Evolutionary conservation across 1,140 invertebrate species (phyloP).

Genomic region (Archivesica marissinica): DNA sequence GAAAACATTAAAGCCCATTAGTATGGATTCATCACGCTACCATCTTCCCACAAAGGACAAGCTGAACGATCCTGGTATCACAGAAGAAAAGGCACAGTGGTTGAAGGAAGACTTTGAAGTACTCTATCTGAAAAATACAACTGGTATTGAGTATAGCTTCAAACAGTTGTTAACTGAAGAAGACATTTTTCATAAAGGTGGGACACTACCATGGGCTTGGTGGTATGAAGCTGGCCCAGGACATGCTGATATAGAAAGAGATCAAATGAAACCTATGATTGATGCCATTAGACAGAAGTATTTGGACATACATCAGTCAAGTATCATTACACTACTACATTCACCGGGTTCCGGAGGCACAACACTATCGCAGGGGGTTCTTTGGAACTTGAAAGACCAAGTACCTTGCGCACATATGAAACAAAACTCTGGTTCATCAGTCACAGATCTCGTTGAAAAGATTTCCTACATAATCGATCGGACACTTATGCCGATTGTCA

Average conservation of each 20-base stretch:
- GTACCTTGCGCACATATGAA: slow-evolving; percentile 58
- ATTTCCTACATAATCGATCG: slow-evolving; percentile 52
- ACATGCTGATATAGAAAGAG: slow-evolving; percentile 66
- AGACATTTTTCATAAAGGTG: slow-evolving; percentile 69
- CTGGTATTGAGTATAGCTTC: slow-evolving; percentile 24
- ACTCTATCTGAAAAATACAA: slow-evolving; percentile 61
- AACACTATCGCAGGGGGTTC: slow-evolving; percentile 61
- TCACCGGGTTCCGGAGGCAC: slow-evolving; percentile 64
- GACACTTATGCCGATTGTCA: slow-evolving; percentile 56
- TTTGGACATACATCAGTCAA: slow-evolving; percentile 31
- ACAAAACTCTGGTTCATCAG: slow-evolving; percentile 4
- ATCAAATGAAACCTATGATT: slow-evolving; percentile 34
- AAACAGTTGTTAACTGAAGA: slow-evolving; percentile 61
- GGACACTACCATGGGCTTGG: slow-evolving; percentile 66
- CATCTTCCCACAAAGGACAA: slow-evolving; percentile 52
- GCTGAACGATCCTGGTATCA: slow-evolving; percentile 16
- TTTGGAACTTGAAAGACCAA: slow-evolving; percentile 60
- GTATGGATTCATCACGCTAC: neutral
- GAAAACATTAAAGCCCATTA: neutral
- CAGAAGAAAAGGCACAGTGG: slow-evolving; percentile 62
- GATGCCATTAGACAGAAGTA: slow-evolving; percentile 27
- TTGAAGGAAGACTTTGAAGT: slow-evolving; percentile 70
- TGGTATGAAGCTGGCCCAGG: slow-evolving; percentile 64
- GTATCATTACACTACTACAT: slow-evolving; percentile 44
- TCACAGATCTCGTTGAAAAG: slow-evolving; percentile 24